phyloP scores from a whole-genome alignment of 2,113 vertebrate genomes.

The Hyaena hyaena region DNA sequence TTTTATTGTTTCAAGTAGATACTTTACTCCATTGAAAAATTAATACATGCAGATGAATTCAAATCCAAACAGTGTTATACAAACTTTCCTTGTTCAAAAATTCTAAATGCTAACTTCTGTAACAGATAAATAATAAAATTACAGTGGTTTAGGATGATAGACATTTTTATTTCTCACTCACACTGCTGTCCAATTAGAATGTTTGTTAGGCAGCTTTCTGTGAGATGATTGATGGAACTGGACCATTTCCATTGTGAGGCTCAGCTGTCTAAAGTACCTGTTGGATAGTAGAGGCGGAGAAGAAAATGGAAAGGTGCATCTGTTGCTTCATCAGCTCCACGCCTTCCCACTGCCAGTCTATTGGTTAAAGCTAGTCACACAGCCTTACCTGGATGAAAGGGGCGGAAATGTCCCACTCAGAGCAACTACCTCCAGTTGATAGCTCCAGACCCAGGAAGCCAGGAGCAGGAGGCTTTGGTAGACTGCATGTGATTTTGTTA shows the following conservation, averaged over 20 bases:
- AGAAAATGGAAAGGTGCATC: neutral
- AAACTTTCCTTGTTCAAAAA: neutral
- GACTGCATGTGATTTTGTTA: neutral
- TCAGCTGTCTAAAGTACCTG: neutral
- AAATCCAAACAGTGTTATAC: neutral
- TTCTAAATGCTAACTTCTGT: neutral
- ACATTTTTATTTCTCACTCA: neutral
- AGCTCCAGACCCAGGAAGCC: neutral
- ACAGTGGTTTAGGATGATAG: neutral
- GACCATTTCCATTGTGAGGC: rapidly evolving
- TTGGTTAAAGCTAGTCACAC: neutral
- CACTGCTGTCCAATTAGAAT: neutral
- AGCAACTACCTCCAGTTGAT: neutral
- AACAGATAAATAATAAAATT: neutral
- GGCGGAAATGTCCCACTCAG: neutral
- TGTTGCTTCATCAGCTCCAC: neutral
- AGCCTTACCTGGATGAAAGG: neutral
- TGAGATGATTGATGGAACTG: neutral
- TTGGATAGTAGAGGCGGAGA: neutral
- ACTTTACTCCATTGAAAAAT: neutral
- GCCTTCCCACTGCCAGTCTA: neutral
- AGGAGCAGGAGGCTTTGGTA: neutral
- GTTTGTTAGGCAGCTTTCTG: neutral
- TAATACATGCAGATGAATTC: neutral
- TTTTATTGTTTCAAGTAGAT: neutral